Evolutionary conservation across 1,140 invertebrate species (phyloP).

Genomic region (Ips nitidus): DNA sequence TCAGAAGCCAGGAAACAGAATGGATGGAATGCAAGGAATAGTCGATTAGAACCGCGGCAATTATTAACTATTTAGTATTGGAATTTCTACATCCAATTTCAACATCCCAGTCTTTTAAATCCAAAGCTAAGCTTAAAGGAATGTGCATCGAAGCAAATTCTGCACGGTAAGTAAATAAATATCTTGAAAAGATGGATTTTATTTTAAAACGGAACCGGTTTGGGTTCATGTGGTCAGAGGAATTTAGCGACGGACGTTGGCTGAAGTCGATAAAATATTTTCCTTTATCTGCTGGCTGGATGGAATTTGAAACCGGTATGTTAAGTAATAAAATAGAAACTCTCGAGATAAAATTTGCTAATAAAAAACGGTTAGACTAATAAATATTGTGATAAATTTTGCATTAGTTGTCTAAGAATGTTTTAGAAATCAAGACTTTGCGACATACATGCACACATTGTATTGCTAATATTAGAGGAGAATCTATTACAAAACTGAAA

Average conservation of each 20-base stretch:
- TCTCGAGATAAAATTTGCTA: no score
- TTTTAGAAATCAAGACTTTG: no score
- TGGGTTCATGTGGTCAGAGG: conserved; percentile 17
- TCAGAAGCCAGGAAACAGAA: no score
- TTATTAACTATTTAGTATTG: neutral
- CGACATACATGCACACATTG: no score
- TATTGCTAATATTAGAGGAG: no score
- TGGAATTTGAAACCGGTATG: conserved; percentile 11
- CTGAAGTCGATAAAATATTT: conserved; percentile 9
- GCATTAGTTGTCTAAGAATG: no score
- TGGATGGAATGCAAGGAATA: no score
- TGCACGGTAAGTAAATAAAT: conserved; percentile 29
- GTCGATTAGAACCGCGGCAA: no score
- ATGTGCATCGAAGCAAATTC: conserved; percentile 30
- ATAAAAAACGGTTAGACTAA: no score
- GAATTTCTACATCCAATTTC: conserved; percentile 19
- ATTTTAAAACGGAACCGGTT: conserved; percentile 28
- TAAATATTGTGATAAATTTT: no score
- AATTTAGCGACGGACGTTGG: conserved; percentile 7
- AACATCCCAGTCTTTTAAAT: conserved; percentile 2
- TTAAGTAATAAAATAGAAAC: neutral
- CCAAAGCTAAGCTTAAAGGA: conserved; percentile 18
- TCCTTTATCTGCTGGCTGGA: conserved; percentile 1
- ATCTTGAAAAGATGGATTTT: conserved; percentile 27
- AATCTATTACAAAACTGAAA: no score